phyloP scores from a whole-genome alignment of 2,113 vertebrate genomes.

The Catharus fuscescens region DNA sequence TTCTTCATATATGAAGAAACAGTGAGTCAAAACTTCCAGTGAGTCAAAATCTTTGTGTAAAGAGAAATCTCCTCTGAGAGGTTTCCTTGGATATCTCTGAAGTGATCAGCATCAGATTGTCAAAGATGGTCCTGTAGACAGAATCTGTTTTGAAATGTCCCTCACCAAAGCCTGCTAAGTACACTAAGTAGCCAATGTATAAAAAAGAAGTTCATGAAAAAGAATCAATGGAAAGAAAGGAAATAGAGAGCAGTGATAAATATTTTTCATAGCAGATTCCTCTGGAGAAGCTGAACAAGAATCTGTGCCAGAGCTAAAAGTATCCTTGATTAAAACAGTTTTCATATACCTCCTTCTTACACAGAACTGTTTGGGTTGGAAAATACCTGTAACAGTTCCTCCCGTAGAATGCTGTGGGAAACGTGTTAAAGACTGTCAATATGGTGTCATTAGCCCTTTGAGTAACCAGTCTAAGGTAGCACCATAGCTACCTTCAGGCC shows the following conservation, averaged over 20 bases:
- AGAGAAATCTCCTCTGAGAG: neutral
- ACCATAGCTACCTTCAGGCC: neutral
- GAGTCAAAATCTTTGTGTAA: neutral
- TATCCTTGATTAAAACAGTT: neutral
- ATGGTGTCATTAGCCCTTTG: accelerated
- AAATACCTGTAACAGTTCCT: neutral
- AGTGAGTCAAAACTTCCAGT: neutral
- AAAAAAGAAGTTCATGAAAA: neutral
- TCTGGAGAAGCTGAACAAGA: neutral
- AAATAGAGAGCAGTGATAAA: neutral
- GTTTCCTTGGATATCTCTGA: neutral
- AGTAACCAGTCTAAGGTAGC: neutral
- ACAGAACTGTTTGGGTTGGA: neutral
- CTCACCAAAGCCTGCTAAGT: neutral
- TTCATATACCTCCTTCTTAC: neutral
- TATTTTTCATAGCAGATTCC: neutral
- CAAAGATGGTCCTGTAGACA: neutral
- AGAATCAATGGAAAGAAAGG: neutral
- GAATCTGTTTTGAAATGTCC: neutral
- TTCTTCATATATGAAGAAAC: neutral
- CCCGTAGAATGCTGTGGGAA: neutral
- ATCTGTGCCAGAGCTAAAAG: neutral
- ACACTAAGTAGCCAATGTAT: neutral
- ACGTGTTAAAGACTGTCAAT: too few species aligned
- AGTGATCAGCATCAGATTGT: neutral